These are phyloP conservation scores for Xiphydria camelus DNA, from an alignment of 2,888 invertebrate species.

Conservation along the genomic window DNA sequence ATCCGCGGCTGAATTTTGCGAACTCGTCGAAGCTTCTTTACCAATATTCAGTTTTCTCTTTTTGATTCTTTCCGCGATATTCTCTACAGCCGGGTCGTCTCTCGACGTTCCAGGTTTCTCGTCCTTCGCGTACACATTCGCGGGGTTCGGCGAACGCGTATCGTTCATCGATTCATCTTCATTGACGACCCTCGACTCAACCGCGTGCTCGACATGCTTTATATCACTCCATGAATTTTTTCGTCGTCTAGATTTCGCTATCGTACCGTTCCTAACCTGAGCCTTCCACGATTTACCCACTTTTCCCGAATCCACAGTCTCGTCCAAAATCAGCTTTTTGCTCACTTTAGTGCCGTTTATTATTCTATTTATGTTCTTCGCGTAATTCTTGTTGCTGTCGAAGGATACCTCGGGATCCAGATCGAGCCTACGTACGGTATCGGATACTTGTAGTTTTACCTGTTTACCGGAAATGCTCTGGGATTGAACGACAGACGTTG, in stretches of 20 bases:
- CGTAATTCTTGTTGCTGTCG: conserved; percentile 50
- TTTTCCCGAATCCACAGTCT: conserved; percentile 22
- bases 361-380: conserved; percentile 38
- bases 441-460: conserved; percentile 28
- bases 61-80: conserved; percentile 53
- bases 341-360: conserved; percentile 47
- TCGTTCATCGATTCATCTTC: conserved; percentile 11
- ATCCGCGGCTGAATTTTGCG: not conserved
- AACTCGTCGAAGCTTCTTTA: conserved; percentile 10
- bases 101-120: not conserved
- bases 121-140: not conserved
- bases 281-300: conserved; percentile 25
- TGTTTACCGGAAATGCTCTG: conserved; percentile 9
- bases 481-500: conserved; percentile 24
- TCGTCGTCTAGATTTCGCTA: conserved; percentile 25
- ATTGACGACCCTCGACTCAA: conserved; percentile 10
- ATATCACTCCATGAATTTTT: conserved; percentile 10
- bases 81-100: conserved; percentile 34
- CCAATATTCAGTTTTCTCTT: conserved; percentile 39
- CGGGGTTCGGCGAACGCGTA: conserved; percentile 4
- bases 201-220: conserved; percentile 9
- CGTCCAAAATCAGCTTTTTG: conserved; percentile 38
- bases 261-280: conserved; percentile 25
- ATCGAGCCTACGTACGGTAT: conserved; percentile 33
- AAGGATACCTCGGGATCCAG: conserved; percentile 34